A percentile compares a stretch with the other conserved stretches of the same genome.
These are phyloP conservation scores for Cyrtorhinus lividipennis DNA, from an alignment of 1,140 invertebrate genomes.

Conservation along the genomic window DNA sequence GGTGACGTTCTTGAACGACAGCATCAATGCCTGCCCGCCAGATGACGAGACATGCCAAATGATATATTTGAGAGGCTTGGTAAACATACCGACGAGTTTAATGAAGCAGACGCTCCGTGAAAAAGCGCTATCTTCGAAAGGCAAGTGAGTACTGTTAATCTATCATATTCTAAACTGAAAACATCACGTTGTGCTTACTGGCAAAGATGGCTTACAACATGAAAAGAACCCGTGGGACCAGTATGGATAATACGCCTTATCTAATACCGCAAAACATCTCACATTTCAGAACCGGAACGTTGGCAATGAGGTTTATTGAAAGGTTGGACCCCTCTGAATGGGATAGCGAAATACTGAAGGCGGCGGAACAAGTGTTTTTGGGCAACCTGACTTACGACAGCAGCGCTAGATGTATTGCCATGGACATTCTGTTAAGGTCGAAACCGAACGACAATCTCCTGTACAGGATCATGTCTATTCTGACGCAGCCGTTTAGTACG, in stretches of 20 bases:
- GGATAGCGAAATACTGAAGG: conserved; percentile 33
- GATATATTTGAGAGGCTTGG: conserved; percentile 8
- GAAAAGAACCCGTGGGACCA: too few relatives aligned
- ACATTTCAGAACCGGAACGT: neutral
- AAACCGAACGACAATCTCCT: conserved; percentile 38
- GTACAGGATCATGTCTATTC: conserved; percentile 39
- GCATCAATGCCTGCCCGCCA: conserved; percentile 15
- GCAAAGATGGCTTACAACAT: too few relatives aligned
- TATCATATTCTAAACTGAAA: too few relatives aligned
- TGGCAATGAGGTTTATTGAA: conserved; percentile 29
- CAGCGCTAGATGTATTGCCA: conserved; percentile 50
- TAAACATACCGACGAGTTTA: neutral
- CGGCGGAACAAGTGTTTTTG: conserved; percentile 44
- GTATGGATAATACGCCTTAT: too few relatives aligned
- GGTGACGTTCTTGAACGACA: neutral
- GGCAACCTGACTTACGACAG: conserved; percentile 46
- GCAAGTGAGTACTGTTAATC: neutral
- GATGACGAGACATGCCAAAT: conserved; percentile 12
- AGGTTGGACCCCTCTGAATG: conserved; percentile 35
- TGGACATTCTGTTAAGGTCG: conserved; percentile 52
- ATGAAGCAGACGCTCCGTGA: neutral
- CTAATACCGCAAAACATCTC: neutral
- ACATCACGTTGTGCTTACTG: too few relatives aligned
- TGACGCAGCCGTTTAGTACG: conserved; percentile 32
- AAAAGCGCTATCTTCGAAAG: neutral